A percentile compares a stretch with the other conserved stretches of the same genome.
phyloP scores from a whole-genome alignment of 2,797 vertebrate genomes.

The Siniperca obscura region DNA sequence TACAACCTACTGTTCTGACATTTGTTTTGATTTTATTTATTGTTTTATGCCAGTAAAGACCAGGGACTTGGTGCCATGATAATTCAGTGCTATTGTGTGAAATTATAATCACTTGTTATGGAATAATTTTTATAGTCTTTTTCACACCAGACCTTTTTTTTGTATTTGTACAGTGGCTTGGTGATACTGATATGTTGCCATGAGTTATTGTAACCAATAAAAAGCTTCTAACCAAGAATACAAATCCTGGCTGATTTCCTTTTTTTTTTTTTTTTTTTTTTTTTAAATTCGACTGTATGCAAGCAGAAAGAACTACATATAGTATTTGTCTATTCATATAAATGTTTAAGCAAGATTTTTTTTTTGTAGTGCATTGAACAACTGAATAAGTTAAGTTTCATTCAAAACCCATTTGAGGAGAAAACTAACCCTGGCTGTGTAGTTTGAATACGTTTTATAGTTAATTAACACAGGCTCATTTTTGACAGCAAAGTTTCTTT shows the following conservation, averaged over 20 bases:
- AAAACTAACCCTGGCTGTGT: background rate
- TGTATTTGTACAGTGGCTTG: slow-evolving; percentile 98
- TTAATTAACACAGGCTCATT: too few relatives aligned
- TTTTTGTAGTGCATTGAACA: background rate
- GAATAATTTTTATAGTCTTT: slow-evolving; percentile 91
- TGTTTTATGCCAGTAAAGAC: slow-evolving; percentile 87
- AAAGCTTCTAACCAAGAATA: slow-evolving; percentile 92
- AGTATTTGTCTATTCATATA: background rate
- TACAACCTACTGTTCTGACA: slow-evolving; percentile 80
- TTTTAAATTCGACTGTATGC: background rate
- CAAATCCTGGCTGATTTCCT: slow-evolving; percentile 20
- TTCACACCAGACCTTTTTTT: slow-evolving; percentile 90
- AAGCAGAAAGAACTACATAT: background rate
- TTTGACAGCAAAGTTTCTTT: background rate
- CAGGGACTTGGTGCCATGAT: slow-evolving; percentile 91
- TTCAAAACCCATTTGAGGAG: background rate
- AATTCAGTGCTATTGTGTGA: slow-evolving; percentile 92
- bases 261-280: too few relatives aligned
- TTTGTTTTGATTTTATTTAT: slow-evolving; percentile 68
- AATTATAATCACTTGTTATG: slow-evolving; percentile 91
- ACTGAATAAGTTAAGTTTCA: background rate
- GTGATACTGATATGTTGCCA: slow-evolving; percentile 94
- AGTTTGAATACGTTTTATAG: background rate
- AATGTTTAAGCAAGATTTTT: background rate
- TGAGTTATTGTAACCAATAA: slow-evolving; percentile 99